A percentile compares a stretch with the other conserved stretches of the same genome.
These are phyloP conservation scores for Mellivora capensis DNA, from an alignment of 2,113 vertebrate genomes.

Conservation along the genomic window DNA sequence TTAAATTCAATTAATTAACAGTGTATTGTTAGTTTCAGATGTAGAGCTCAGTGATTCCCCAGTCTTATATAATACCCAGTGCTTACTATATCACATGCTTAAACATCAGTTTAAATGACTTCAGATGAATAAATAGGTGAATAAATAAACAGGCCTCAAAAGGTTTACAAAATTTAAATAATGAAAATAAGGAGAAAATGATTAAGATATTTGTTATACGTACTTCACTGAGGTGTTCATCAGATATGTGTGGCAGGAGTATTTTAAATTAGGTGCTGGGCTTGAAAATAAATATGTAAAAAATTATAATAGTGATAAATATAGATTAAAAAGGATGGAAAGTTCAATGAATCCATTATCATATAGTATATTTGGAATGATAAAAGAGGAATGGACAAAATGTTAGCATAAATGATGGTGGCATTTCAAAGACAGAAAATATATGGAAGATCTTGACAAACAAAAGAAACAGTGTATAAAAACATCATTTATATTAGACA, in stretches of 20 bases:
- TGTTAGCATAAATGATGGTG: not conserved
- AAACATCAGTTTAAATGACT: not conserved
- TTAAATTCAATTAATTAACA: too few species aligned
- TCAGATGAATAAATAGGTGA: not conserved
- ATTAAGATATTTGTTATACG: not conserved
- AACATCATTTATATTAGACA: not conserved
- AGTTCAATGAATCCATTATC: not conserved
- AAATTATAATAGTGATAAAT: not conserved
- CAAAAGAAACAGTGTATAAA: not conserved
- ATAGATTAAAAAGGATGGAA: not conserved
- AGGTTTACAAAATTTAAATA: not conserved
- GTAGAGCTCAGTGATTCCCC: too few species aligned
- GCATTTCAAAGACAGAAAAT: not conserved
- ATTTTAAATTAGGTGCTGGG: not conserved
- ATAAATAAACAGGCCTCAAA: not conserved
- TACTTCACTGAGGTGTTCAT: not conserved
- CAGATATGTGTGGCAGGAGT: not conserved
- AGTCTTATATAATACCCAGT: too few species aligned
- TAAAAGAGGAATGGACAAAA: not conserved
- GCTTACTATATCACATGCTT: too few species aligned
- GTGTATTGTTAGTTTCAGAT: too few species aligned
- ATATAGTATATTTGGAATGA: not conserved
- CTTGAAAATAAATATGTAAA: not conserved
- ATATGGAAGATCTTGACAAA: not conserved
- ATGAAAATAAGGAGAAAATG: not conserved